Evolutionary conservation across 2,797 vertebrate species (phyloP), one percentile per base, ranked within the genome.

Genomic region (Poecilia gillii): DNA sequence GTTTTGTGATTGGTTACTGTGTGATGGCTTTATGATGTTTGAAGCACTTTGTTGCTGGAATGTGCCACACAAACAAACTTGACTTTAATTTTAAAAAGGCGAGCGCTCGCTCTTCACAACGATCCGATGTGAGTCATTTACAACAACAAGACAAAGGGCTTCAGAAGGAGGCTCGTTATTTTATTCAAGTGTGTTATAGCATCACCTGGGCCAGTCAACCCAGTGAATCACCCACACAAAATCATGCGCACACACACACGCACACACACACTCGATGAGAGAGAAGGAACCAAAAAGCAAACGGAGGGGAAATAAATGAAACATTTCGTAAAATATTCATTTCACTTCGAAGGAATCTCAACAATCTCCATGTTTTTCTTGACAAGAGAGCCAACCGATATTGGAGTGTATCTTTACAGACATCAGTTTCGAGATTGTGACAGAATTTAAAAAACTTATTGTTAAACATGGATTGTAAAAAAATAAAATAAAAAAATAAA

Each of bases 141-240:
- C 64, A 90, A 78, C 76, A 84, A 85, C 76, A 83, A 85, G 73
- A 89, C 83, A 88, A 64, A 84, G 72, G 41, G 70, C 85, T 92
- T 92, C 82, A 89, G 85, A 94, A 91, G 91, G 90, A 95, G 91
- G 91, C 93, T 95, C 85, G 90, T 92, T 80, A 85, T 93, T 95
- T 95, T 94, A 95, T 96, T 95, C 86, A 93, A 94, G 92, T 95
- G 93, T 88, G 94, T 91, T 89, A 94, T 92, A 90, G 90, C 92
- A 93, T 93, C 93, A 90, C 83, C 83, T 81, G 74, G 93, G 92
- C 90, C 49, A 78, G 85, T 85, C 85, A 87, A 91, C 91, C 91
- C 83, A 89, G 93, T 90, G 91, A 94, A 91, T 90, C 92, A 91
- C 81, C 89, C 93, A 93, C 90, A 95, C 90, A 87, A 92, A 93